Conservation (phyloP, 2,888 invertebrate species). For the Lasioglossum oenotherae region DNA sequence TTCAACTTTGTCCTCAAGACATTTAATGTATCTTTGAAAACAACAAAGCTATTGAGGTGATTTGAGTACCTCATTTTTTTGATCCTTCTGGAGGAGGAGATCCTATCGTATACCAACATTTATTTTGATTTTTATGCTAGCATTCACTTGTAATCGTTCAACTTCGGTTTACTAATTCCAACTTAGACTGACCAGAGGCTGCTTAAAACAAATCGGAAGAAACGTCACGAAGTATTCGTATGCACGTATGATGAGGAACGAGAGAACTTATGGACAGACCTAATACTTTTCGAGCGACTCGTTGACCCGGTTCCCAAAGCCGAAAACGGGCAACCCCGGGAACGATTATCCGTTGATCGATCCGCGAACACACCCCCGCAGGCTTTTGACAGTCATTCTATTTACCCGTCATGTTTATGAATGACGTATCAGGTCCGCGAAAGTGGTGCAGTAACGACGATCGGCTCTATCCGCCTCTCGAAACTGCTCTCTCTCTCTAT, state of each 20-base stretch:
- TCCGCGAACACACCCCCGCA: neutral
- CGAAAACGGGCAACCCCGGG: conserved; percentile 39
- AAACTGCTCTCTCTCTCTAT: neutral
- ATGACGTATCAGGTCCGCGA: conserved; percentile 27
- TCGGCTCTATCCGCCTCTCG: neutral
- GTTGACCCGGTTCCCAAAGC: conserved; percentile 4
- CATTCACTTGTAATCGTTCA: neutral
- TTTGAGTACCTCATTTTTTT: no score
- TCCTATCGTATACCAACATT: no score
- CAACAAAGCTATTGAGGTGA: no score
- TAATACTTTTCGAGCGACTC: neutral
- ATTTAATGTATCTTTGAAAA: no score
- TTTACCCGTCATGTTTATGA: conserved; percentile 40
- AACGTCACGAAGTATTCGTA: neutral
- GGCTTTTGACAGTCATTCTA: conserved; percentile 47
- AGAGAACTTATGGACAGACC: neutral
- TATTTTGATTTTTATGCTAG: neutral
- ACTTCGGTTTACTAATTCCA: neutral
- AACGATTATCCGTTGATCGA: conserved; percentile 50
- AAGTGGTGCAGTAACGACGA: conserved; percentile 9
- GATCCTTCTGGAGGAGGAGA: no score
- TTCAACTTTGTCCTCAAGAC: no score
- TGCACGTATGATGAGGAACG: neutral
- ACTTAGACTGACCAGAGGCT: neutral
- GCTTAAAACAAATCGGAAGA: neutral